Conservation (phyloP, 2,113 vertebrate genomes). For the Trichomycterus rosablanca region DNA sequence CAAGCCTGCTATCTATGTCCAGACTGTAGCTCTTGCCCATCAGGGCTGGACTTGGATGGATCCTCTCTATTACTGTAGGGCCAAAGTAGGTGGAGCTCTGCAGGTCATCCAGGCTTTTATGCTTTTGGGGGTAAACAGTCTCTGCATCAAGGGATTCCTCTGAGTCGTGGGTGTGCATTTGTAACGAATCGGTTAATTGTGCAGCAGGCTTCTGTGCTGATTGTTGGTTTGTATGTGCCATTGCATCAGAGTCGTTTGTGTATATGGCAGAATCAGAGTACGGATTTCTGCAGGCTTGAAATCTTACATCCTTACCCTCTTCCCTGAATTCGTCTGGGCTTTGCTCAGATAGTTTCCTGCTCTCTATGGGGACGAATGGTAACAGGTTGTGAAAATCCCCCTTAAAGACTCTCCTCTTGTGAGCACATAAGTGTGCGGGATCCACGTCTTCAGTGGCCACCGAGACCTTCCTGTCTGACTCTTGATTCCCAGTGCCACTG, state of each 20-base stretch:
- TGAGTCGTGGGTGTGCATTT: background rate
- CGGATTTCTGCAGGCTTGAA: conserved; percentile 80
- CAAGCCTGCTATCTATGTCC: conserved; percentile 60
- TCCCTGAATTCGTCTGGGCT: conserved; percentile 50
- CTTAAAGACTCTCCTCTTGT: conserved; percentile 86
- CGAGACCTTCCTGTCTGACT: conserved; percentile 53
- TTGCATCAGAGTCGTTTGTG: conserved; percentile 10
- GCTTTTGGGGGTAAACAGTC: conserved; percentile 66
- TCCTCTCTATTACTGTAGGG: conserved; percentile 62
- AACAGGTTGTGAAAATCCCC: conserved; percentile 87
- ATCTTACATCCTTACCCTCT: conserved; percentile 72
- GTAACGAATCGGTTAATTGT: background rate
- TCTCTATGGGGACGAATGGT: conserved; percentile 67
- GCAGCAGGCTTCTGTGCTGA: background rate
- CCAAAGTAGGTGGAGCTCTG: conserved; percentile 95
- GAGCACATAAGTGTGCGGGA: conserved; percentile 56
- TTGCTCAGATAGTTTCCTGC: conserved; percentile 40
- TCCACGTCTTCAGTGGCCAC: conserved; percentile 48
- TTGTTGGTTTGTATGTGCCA: background rate
- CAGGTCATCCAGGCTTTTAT: conserved; percentile 88
- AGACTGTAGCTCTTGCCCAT: conserved; percentile 90
- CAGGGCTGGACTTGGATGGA: conserved; percentile 71
- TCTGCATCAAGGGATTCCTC: conserved; percentile 62
- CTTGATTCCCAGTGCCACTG: conserved; percentile 50
- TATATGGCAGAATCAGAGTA: conserved; percentile 72